Evolutionary conservation across 2,888 invertebrate species (phyloP), one percentile per base, ranked within the genome.

Genomic region (Mongoloraphidia duomilia): DNA sequence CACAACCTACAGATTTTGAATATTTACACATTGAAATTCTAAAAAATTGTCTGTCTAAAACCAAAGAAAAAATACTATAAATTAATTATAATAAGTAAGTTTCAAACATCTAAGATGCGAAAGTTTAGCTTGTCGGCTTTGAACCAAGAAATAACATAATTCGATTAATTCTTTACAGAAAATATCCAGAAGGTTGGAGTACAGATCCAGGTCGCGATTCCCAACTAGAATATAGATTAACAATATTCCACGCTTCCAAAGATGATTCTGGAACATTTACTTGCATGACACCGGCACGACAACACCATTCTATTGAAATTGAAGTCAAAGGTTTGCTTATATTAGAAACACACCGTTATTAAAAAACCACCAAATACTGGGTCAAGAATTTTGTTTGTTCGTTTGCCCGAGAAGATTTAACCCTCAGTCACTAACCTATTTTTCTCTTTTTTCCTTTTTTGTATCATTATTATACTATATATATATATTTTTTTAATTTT

Each of bases 181-280:
- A 77, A 58, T 83, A 83, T 63, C 75, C 79, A 0, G 85, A 88
- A 65, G 88, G 86, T 10, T 90, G 89, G 89, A 83, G 84, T 0
- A 82, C 80, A 2, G 88, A 86, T 61, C 82, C 84, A 2, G 83
- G 82, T 0, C 70, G 90, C 0, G 87, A 89, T 68, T 76, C 84
- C 5, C 78, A 80, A 51, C 64, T 90, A 52, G 89, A 90, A 62
- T 91, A 83, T 61, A 72, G 91, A 8, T 65, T 93, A 11, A 88
- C 85, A 50, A 84, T 93, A 58, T 75, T 83, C 54, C 79, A 84
- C 58, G 90, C 91, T 0, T 79, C 79, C 40, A 81, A 80, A 59
- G 87, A 87, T 56, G 92, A 93, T 66, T 84, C 88, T 0, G 92
- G 92, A 0, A 66, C 79, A 2, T 91, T 83, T 63, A 81, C 88